A percentile compares a stretch with the other conserved stretches of the same genome.
Evolutionary conservation across 2,797 vertebrate species (phyloP).

Genomic region (Sphenopsis melanotis): DNA sequence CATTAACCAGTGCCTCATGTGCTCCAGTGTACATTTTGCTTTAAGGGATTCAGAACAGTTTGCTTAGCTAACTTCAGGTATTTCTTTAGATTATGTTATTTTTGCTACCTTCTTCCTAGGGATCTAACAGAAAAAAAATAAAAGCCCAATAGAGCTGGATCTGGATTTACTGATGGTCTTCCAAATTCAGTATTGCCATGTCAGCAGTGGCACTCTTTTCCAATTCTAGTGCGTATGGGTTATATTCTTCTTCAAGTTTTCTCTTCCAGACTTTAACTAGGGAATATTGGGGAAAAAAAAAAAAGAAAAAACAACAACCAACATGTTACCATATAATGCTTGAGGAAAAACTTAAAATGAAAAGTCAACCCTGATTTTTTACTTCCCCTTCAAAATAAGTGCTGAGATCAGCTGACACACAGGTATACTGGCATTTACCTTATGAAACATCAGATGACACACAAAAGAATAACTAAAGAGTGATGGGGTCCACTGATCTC

Average conservation of each 20-base stretch:
- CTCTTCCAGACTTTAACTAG: constrained; percentile 78
- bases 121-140: not conserved
- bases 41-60: not conserved
- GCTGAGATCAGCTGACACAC: not conserved
- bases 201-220: constrained; percentile 67
- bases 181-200: constrained; percentile 59
- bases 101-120: not conserved
- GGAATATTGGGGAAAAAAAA: not conserved
- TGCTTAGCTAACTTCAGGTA: not conserved
- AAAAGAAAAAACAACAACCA: not conserved
- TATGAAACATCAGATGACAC: accelerated
- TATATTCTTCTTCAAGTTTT: constrained; percentile 75
- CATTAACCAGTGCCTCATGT: not conserved
- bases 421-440: accelerated
- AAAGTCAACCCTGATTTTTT: not conserved
- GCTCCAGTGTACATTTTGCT: not conserved
- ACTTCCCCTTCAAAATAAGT: not conserved
- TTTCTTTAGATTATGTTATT: not conserved
- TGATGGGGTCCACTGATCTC: not conserved
- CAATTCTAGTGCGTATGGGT: constrained; percentile 63
- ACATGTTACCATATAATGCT: not conserved
- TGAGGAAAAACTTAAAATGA: not conserved
- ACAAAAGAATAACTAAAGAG: not conserved
- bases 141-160: not conserved
- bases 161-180: constrained; percentile 48